Percentiles rank a stretch among this genome's conserved stretches.
These are phyloP conservation scores for Actinia equina DNA, from an alignment of 64 coral and sea anemone species.

Conservation along the genomic window DNA sequence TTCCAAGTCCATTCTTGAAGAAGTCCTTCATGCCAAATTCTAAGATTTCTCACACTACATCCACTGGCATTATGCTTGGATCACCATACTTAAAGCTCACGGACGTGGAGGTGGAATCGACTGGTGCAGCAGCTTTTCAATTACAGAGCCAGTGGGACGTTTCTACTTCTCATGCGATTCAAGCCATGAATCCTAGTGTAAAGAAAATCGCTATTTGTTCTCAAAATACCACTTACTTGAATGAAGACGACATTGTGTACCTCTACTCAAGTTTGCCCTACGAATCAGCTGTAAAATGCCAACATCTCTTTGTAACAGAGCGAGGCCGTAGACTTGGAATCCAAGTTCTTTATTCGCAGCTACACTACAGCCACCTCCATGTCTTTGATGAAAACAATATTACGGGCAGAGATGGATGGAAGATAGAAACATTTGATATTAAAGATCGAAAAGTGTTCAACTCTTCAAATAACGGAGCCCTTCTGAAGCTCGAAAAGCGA, in stretches of 20 bases:
- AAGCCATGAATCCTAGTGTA: constrained; percentile 33
- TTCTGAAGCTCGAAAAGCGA: background rate
- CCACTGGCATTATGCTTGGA: constrained; percentile 15
- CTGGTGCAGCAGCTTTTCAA: constrained; percentile 30
- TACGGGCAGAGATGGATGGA: constrained; percentile 13
- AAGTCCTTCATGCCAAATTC: constrained; percentile 58
- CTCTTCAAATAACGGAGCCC: background rate
- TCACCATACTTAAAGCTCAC: constrained; percentile 46
- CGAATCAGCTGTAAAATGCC: background rate
- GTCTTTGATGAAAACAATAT: constrained; percentile 45
- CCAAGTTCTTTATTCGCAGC: constrained; percentile 34
- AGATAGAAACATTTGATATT: constrained; percentile 19
- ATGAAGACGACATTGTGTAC: constrained; percentile 1
- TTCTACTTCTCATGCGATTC: constrained; percentile 12
- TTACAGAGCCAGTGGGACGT: constrained; percentile 40
- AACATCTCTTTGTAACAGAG: constrained; percentile 31
- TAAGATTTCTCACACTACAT: constrained; percentile 43
- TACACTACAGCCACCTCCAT: background rate
- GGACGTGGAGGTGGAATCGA: constrained; percentile 24
- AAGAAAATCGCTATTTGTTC: constrained; percentile 27
- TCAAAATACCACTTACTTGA: constrained; percentile 33
- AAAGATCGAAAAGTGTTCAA: constrained; percentile 49
- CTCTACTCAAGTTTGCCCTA: background rate
- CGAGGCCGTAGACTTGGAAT: constrained; percentile 43
- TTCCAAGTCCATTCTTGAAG: constrained; percentile 18